These are phyloP conservation scores for Habroteleia sp. DNA, from an alignment of 2,888 invertebrate species.

Conservation along the genomic window DNA sequence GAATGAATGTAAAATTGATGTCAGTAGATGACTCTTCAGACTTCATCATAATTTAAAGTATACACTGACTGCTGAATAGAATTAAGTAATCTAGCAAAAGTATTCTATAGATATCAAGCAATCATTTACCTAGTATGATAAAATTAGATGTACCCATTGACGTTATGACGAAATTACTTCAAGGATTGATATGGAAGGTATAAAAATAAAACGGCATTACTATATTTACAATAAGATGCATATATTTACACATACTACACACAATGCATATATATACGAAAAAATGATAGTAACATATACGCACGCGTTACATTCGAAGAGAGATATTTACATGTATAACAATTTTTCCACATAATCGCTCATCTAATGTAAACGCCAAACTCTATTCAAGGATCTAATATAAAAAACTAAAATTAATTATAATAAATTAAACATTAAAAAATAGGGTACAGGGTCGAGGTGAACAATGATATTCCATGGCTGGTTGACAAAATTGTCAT, in stretches of 20 bases:
- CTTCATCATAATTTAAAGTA: conserved; percentile 35
- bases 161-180: conserved; percentile 44
- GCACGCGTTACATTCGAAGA: conserved; percentile 68
- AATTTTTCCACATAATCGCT: conserved; percentile 57
- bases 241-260: conserved; percentile 75
- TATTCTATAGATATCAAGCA: conserved; percentile 58
- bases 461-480: conserved; percentile 71
- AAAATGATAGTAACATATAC: conserved; percentile 65
- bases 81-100: conserved; percentile 51
- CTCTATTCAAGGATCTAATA: conserved; percentile 35
- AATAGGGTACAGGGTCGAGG: conserved; percentile 64
- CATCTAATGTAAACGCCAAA: conserved; percentile 64
- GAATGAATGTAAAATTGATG: conserved; percentile 28
- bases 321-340: conserved; percentile 57
- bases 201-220: conserved; percentile 60
- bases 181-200: conserved; percentile 37
- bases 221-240: conserved; percentile 72
- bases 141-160: conserved; percentile 35
- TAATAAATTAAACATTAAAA: conserved; percentile 73
- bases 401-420: conserved; percentile 60
- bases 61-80: conserved; percentile 44
- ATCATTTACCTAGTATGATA: conserved; percentile 38
- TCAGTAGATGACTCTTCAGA: conserved; percentile 28
- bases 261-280: conserved; percentile 64
- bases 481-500: conserved; percentile 64